phyloP scores from a whole-genome alignment of 2,797 vertebrate genomes.

The Lycodopsis pacificus region DNA sequence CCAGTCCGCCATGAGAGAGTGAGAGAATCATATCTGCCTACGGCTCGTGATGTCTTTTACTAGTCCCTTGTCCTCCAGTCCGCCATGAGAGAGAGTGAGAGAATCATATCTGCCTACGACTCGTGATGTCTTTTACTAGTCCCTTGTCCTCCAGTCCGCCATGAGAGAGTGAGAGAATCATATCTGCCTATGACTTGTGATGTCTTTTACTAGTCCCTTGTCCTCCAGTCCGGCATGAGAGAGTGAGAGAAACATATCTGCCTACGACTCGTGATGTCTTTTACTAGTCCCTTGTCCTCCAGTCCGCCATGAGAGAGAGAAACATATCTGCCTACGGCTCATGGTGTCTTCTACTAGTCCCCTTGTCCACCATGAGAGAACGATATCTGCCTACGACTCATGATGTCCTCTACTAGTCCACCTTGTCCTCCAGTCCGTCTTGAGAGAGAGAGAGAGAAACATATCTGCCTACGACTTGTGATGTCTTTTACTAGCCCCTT shows the following conservation, averaged over 20 bases:
- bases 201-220: constrained; percentile 18
- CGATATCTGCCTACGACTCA: constrained; percentile 37
- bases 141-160: constrained; percentile 26
- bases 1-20: constrained; percentile 17
- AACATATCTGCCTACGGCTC: constrained; percentile 50
- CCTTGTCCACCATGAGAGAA: constrained; percentile 50
- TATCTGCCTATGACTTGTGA: constrained; percentile 13
- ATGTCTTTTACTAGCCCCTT: constrained; percentile 19
- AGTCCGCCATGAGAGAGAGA: constrained; percentile 45
- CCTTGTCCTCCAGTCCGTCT: constrained; percentile 17
- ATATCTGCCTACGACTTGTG: constrained; percentile 15
- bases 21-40: constrained; percentile 14
- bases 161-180: constrained; percentile 41
- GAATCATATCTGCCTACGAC: constrained; percentile 48
- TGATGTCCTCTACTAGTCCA: constrained; percentile 23
- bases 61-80: constrained; percentile 46
- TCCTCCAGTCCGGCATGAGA: constrained; percentile 14
- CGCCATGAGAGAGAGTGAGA: constrained; percentile 32
- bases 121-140: not conserved
- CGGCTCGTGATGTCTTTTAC: constrained; percentile 20
- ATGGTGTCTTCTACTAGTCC: not conserved
- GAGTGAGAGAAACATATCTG: constrained; percentile 12
- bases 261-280: constrained; percentile 28
- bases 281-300: constrained; percentile 32
- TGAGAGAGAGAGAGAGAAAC: constrained; percentile 16